Percentiles rank a stretch among this genome's conserved stretches.
These are phyloP conservation scores for Acanthiza pusilla DNA, from an alignment of 2,797 vertebrate species.

Conservation along the genomic window DNA sequence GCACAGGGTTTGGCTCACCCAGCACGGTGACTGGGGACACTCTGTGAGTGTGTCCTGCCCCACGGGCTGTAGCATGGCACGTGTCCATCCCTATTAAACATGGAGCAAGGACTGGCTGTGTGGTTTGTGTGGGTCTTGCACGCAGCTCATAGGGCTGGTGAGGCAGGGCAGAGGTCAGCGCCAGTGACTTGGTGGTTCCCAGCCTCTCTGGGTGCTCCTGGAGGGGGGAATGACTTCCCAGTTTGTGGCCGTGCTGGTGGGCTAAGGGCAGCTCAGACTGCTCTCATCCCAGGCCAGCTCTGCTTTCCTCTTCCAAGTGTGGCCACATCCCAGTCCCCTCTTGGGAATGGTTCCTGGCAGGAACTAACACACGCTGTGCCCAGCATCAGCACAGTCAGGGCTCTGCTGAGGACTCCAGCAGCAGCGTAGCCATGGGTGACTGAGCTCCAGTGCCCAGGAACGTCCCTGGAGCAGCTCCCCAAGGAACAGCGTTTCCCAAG, in stretches of 20 bases:
- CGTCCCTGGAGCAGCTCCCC: not conserved
- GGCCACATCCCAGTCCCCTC: not conserved
- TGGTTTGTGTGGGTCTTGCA: not conserved
- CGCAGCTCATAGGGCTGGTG: fast-evolving
- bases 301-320: not conserved
- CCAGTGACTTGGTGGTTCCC: fast-evolving
- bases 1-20: not conserved
- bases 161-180: not conserved
- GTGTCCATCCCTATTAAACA: not conserved
- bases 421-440: not conserved
- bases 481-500: not conserved
- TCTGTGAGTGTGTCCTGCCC: not conserved
- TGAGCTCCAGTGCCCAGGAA: not conserved
- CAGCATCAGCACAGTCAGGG: fast-evolving
- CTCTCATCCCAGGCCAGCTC: not conserved
- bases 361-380: not conserved
- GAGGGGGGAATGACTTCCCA: not conserved
- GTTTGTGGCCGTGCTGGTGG: not conserved
- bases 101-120: not conserved
- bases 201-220: not conserved
- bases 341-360: not conserved
- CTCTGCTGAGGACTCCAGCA: not conserved
- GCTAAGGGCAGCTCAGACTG: fast-evolving
- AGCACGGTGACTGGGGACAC: fast-evolving
- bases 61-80: fast-evolving